phyloP scores from a whole-genome alignment of 92 coral and sea anemone genomes.

The Phenganax marumi region DNA sequence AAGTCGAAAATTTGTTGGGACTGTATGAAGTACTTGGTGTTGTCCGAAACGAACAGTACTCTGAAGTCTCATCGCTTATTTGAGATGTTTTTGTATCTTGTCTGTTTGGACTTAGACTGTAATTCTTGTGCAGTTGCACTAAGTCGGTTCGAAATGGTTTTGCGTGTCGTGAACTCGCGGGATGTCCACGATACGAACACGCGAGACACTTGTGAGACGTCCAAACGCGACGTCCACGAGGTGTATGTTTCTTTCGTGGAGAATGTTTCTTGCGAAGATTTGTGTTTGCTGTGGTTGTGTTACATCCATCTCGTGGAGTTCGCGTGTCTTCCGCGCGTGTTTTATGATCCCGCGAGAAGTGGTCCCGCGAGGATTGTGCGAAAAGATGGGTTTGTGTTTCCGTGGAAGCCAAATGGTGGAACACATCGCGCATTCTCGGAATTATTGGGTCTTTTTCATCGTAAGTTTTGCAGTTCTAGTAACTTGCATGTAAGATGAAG shows the following conservation, averaged over 20 bases:
- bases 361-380: constrained; percentile 82
- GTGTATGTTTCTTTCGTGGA: constrained; percentile 55
- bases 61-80: constrained; percentile 76
- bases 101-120: constrained; percentile 71
- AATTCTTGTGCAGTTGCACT: constrained; percentile 67
- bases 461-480: constrained; percentile 42
- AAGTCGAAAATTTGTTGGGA: constrained; percentile 72
- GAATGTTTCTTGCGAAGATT: constrained; percentile 61
- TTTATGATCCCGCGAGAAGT: constrained; percentile 73
- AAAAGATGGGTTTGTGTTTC: constrained; percentile 82
- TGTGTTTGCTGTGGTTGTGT: constrained; percentile 72
- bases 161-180: constrained; percentile 49
- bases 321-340: constrained; percentile 73
- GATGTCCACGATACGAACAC: not conserved
- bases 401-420: constrained; percentile 90
- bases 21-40: constrained; percentile 60
- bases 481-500: no score
- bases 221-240: not conserved
- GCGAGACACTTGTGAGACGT: no score
- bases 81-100: constrained; percentile 73
- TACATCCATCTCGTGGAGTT: constrained; percentile 94
- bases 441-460: constrained; percentile 72
- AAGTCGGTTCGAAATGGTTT: constrained; percentile 60
- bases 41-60: constrained; percentile 45
- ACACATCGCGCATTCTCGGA: constrained; percentile 70